phyloP scores from a whole-genome alignment of 2,113 vertebrate genomes.

The Sakesphorus luctuosus region DNA sequence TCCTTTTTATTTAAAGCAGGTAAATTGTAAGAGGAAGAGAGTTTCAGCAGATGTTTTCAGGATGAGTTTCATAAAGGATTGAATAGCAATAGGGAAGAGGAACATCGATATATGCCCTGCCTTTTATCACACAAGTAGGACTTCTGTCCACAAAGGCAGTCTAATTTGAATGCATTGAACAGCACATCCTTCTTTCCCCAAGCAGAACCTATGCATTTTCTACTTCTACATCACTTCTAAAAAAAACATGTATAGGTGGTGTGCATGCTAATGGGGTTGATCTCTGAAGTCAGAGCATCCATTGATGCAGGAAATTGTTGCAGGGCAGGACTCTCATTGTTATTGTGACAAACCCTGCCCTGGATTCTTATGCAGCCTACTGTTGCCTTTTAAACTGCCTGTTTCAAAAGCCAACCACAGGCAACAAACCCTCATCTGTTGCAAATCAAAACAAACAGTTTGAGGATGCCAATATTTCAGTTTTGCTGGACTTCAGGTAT shows the following conservation, averaged over 20 bases:
- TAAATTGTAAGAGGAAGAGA: slow-evolving; percentile 16
- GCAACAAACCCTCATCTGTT: not conserved
- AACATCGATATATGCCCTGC: slow-evolving; percentile 70
- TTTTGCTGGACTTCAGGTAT: not conserved
- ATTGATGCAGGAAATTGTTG: not conserved
- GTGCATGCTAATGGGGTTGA: slow-evolving; percentile 56
- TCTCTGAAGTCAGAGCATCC: slow-evolving; percentile 6
- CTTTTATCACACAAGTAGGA: slow-evolving; percentile 68
- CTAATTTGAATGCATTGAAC: slow-evolving; percentile 73
- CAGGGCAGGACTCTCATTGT: slow-evolving; percentile 24
- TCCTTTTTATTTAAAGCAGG: slow-evolving; percentile 40
- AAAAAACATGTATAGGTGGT: slow-evolving; percentile 65
- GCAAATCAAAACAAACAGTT: not conserved
- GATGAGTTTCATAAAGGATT: slow-evolving; percentile 72
- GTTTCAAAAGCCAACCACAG: not conserved
- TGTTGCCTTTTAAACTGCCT: not conserved
- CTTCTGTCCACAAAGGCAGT: slow-evolving; percentile 70
- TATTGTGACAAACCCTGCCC: not conserved
- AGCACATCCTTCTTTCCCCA: slow-evolving; percentile 51
- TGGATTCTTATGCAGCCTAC: not conserved
- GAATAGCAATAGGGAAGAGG: slow-evolving; percentile 71
- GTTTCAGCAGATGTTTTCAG: slow-evolving; percentile 62
- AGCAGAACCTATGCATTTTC: slow-evolving; percentile 65
- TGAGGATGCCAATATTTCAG: not conserved
- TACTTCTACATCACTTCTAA: slow-evolving; percentile 54